Conservation (phyloP, 2,888 invertebrate species). For the Conops quadrifasciatus region DNA sequence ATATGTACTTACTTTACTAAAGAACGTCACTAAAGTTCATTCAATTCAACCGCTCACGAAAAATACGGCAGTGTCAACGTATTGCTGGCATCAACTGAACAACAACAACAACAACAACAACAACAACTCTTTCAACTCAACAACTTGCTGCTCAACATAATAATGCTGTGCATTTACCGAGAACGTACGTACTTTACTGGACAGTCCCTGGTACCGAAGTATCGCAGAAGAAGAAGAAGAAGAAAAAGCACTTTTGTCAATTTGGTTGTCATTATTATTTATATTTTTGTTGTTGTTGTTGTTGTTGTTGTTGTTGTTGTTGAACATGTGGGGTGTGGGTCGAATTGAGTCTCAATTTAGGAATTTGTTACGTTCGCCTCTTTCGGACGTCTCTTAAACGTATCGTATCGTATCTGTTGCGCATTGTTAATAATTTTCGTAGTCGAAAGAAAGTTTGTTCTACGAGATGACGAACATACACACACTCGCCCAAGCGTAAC, state of each 20-base stretch:
- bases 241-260: not conserved
- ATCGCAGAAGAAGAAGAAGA: not conserved
- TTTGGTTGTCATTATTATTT: conserved; percentile 36
- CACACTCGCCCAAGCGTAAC: too few relatives aligned
- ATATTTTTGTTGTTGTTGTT: conserved; percentile 25
- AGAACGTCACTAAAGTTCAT: too few relatives aligned
- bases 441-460: too few relatives aligned
- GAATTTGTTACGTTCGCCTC: conserved; percentile 63
- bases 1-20: too few relatives aligned
- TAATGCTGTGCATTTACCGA: too few relatives aligned
- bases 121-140: too few relatives aligned
- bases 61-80: not conserved
- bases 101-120: conserved; percentile 11
- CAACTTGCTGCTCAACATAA: too few relatives aligned
- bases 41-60: conserved; percentile 13
- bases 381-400: conserved; percentile 49
- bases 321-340: conserved; percentile 20
- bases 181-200: not conserved
- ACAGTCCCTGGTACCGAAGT: not conserved
- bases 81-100: not conserved
- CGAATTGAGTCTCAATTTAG: conserved; percentile 43
- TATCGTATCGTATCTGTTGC: conserved; percentile 41
- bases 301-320: conserved; percentile 13
- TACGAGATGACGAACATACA: too few relatives aligned
- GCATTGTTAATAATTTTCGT: conserved; percentile 61